These are phyloP conservation scores for Charina bottae DNA, from an alignment of 2,113 vertebrate genomes.

Conservation along the genomic window DNA sequence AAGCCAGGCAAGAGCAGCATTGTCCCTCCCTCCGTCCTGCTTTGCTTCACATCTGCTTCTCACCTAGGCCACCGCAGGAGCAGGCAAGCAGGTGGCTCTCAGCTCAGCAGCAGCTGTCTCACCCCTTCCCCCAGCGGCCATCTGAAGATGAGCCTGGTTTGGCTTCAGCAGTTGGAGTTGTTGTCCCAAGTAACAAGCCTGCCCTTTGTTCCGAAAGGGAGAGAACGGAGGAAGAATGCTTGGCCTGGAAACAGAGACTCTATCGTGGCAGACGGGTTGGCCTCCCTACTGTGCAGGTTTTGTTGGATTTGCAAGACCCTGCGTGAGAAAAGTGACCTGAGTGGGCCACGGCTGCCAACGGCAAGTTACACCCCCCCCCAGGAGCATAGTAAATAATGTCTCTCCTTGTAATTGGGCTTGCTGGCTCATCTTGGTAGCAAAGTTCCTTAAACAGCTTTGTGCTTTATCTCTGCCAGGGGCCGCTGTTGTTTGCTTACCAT, in stretches of 20 bases:
- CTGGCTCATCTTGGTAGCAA: constrained; percentile 26
- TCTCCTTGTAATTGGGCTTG: constrained; percentile 28
- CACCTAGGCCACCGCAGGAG: neutral
- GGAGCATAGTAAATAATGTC: constrained; percentile 19
- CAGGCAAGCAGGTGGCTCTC: constrained; percentile 16
- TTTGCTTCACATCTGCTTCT: neutral
- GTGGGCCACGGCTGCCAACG: constrained; percentile 19
- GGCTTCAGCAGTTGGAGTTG: neutral
- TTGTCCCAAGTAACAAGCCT: neutral
- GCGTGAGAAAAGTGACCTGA: constrained; percentile 2
- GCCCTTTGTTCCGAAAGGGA: neutral
- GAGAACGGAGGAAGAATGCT: constrained; percentile 9
- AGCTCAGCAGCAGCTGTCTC: constrained; percentile 20
- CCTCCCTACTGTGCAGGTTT: constrained; percentile 16
- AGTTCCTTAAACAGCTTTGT: constrained; percentile 52
- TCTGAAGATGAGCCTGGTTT: neutral
- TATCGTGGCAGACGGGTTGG: neutral
- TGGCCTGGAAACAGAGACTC: constrained; percentile 17
- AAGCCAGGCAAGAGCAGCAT: neutral
- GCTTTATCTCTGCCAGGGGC: constrained; percentile 32
- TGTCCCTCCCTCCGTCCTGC: neutral
- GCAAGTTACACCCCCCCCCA: constrained; percentile 25
- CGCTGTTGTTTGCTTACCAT: neutral
- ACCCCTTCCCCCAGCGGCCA: neutral
- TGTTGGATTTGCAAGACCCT: neutral